Evolutionary conservation across 2,888 invertebrate species (phyloP), one percentile per base, ranked within the genome.

Genomic region (Synergus umbraculus): DNA sequence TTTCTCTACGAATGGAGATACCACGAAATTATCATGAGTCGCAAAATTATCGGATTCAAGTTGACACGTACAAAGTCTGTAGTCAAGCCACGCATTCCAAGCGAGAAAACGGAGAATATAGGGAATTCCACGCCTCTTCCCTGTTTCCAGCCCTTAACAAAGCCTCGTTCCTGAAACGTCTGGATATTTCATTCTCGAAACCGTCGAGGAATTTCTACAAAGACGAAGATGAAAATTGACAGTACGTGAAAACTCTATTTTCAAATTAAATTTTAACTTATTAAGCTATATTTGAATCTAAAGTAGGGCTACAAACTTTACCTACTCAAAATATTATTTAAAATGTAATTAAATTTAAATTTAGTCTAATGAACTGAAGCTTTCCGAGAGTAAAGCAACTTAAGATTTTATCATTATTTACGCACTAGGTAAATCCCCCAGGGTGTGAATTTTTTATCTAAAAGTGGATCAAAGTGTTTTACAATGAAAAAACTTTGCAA

Each of bases 111-210:
- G 49, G 69, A 49, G 69, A 69, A 69, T 69, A 69, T 69, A 49
- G 69, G 69, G 49, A 69, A 69, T 69, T 69, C 69, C 69, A 69
- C 69, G 69, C 69, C 69, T 69, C 69, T 69, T 69, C 69, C 46
- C 69, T 69, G 69, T 69, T 29, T 69, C 49, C 13, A 49, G 49
- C 46, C 46, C n/a, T 69, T 69, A 69, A 69, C 69, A 69, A 69
- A 49, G 69, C 69, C 49, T 69, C 69, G 46, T 69, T 69, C 46
- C 69, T 69, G 69, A 49, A 49, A 69, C 69, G 37, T 54, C 49
- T 49, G 37, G 37, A 73, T 73, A 73, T 73, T 73, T 54, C 54
- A 73, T 15, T 54, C 73, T 46, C 37, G 54, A 73, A 73, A 54
- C 13, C 29, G n/a, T n/a, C 54, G 37, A n/a, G 73, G 12, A 54